phyloP scores from a whole-genome alignment of 2,113 vertebrate genomes.

The Dolichotis patagonum region DNA sequence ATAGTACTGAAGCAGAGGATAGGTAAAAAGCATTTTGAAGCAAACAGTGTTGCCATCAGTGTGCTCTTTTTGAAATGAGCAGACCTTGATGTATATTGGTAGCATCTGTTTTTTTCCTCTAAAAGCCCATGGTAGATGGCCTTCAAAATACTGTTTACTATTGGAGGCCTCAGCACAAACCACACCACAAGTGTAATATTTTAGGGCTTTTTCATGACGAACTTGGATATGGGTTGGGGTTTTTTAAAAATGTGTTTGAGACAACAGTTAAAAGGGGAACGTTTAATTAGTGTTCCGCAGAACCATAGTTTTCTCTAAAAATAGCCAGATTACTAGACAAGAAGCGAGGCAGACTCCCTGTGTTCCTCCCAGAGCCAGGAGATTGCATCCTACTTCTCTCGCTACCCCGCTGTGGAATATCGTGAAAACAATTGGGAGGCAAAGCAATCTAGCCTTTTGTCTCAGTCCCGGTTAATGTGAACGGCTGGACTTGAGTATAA shows the following conservation, averaged over 20 bases:
- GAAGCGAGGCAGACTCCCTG: neutral
- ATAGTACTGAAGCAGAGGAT: neutral
- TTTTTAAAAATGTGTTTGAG: neutral
- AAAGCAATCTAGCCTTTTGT: neutral
- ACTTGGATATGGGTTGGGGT: neutral
- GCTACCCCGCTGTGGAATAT: neutral
- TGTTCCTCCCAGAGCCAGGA: neutral
- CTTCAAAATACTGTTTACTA: no score
- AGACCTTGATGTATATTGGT: neutral
- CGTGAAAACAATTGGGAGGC: neutral
- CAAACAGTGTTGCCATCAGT: neutral
- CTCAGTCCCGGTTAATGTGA: neutral
- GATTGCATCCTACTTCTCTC: neutral
- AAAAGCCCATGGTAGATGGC: slow-evolving; percentile 22
- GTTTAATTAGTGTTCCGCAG: no score
- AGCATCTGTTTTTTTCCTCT: neutral
- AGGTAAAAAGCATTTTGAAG: neutral
- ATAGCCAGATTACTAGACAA: no score
- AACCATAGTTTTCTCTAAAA: no score
- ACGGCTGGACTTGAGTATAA: neutral
- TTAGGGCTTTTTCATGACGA: neutral
- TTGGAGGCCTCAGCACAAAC: no score
- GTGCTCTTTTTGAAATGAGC: neutral
- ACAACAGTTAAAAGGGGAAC: no score
- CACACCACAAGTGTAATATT: neutral